Evolutionary conservation across 2,888 invertebrate genomes (phyloP), one percentile per base, ranked within the genome.

Genomic region (Ichneumoninae sp.): DNA sequence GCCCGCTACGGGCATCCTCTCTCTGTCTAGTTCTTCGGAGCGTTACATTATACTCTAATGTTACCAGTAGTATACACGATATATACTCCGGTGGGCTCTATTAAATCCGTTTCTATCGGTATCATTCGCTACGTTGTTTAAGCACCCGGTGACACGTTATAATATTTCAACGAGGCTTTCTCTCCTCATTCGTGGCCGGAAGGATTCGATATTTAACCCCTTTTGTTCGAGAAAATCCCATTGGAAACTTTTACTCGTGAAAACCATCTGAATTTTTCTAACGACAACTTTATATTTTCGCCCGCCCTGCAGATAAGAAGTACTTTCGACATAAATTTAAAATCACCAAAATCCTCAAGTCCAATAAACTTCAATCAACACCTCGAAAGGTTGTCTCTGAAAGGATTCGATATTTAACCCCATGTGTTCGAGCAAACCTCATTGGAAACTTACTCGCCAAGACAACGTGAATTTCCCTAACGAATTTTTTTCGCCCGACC

Each of bases 21-120:
- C 44, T 47, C 63, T 63, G 33, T 85, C 76, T 75, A 71, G 75
- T 44, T 83, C 85, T 76, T 76, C 76, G 60, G 75, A 85, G 82
- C 85, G 82, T 83, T 82, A 82, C 79, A 80, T 85, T 85, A 80
- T 79, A 76, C 82, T 85, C 70, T 82, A 79, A 85, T 78, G 84
- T 85, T 84, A 50, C 75, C 75, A 50, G 66, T 66, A 75, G 47
- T 66, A 73, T 60, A 69, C 19, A 44, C 33, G 47, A 50, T 44
- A 54, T 66, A 73, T 63, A 16, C 68, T 60, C 57, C 73, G 60
- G 57, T 63, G 71, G 66, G 79, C 75, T 82, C 82, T 76, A 82
- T 85, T 85, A 85, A 79, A 85, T 85, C 79, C 79, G 76, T 85
- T 83, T 85, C 85, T 80, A 85, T 85, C 76, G 69, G 79, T 83